Base-by-base conservation (phyloP, 2,888 invertebrate species). In the Stratiomys singularior region DNA sequence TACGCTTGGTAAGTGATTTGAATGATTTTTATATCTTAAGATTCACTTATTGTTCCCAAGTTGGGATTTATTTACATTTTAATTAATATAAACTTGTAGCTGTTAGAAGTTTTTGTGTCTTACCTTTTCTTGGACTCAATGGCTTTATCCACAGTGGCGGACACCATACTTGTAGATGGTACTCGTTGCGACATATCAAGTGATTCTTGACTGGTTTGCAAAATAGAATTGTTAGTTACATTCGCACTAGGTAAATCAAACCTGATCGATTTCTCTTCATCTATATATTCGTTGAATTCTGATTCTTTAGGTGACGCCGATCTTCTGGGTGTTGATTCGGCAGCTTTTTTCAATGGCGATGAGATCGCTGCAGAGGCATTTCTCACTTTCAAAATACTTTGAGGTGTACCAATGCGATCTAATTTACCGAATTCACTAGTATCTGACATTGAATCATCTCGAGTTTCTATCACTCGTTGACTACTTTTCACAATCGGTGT, bases 401-500 rank as follows among this genome's bases (percentile, higher is more conserved):
- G 78, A 11, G 79, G 78, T 13, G 78, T 80, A 5, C 63, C 71
- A 1, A 72, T 60, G 23, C 77, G 76, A 7, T 78, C 72, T 25
- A 76, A 23, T 5, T 44, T 27, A 67, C 63, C 76, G 9, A 63
- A 27, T 13, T 76, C 63, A 27, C 64, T 76, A 2, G 44, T 28
- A 27, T 64, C 76, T 7, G 56, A 64, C 15, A 47, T 27, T 4
- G 52, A 52, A 46, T 79, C 64, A 11, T 67, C 18, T 25, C 76
- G 63, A 11, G 66, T 44, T 15, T 64, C 77, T 1, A 71, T 15
- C 21, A 52, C 52, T 25, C 13, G 18, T n/a, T 77, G 66, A 44
- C 63, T 77, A 72, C 78, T 80, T 63, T 78, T 76, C 7, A 81
- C 76, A 44, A 81, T 77, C 13, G 81, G 81, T 23, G 81, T 81